Conservation (phyloP, 2,113 vertebrate species). For the Hyaena hyaena region DNA sequence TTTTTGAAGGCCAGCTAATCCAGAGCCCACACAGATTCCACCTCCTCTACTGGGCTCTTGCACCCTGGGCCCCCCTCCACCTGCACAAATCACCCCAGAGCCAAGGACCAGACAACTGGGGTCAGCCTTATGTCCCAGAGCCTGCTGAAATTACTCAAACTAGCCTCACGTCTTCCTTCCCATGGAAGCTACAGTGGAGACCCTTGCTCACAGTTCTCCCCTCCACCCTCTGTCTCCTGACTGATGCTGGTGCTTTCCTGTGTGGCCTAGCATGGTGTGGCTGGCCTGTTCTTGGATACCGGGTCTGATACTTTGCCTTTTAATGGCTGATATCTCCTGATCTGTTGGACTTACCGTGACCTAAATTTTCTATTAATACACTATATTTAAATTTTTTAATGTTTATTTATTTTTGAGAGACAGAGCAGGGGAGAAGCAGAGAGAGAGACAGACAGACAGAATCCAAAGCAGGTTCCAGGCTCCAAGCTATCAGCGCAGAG, state of each 20-base stretch:
- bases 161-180: background rate
- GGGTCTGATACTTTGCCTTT: background rate
- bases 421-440: too few relatives aligned
- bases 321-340: background rate
- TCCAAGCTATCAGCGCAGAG: too few relatives aligned
- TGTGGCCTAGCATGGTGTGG: rapidly evolving
- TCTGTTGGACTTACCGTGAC: background rate
- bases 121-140: too few relatives aligned
- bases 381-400: background rate
- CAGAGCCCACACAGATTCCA: background rate
- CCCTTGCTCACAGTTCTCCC: background rate
- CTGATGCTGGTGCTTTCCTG: background rate
- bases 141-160: background rate
- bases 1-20: background rate
- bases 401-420: too few relatives aligned
- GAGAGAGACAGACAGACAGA: too few relatives aligned
- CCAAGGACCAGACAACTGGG: background rate
- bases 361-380: background rate
- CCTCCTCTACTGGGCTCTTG: background rate
- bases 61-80: too few relatives aligned
- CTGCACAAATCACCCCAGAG: background rate
- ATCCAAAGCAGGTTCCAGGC: too few relatives aligned
- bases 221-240: background rate
- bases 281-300: background rate
- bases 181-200: background rate